Evolutionary conservation across 2,888 invertebrate genomes (phyloP), one percentile per base, ranked within the genome.

Genomic region (Thereva nobilitata): DNA sequence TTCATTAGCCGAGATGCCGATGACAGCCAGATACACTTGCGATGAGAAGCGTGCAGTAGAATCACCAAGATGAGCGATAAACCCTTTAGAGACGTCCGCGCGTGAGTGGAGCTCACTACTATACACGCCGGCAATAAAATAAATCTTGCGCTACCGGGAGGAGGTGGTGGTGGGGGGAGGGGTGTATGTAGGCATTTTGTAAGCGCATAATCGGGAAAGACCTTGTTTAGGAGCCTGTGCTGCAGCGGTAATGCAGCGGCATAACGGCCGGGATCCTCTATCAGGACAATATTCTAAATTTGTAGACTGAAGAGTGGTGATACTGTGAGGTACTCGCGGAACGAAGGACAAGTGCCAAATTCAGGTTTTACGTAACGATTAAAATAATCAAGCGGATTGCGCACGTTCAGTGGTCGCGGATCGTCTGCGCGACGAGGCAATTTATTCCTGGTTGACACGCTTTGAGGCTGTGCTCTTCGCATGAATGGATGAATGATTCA

Each of bases 1-100:
- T 61, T 61, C 61, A 61, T 61, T 61, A 61, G 41, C 49, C 34
- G 50, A 49, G 45, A 10, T n/a, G 61, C 23, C 50, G 61, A 61
- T 61, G 61, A 61, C 61, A 61, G 61, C 38, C 61, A 61, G 61
- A 61, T 61, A 61, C 50, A 61, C 61, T 61, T 50, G 49, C 50
- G 23, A 23, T 2, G 23, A 23, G 23, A 61, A 41, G 61, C 49
- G 61, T 40, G 61, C 50, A 61, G 41, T 40, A 61, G 61, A 50
- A 61, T 61, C 50, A 23, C 50, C 8, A 34, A 61, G 61, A 61
- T 61, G 40, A 9, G 49, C 50, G 61, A 61, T 61, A 61, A 61
- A 9, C 23, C 49, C 57, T 50, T 50, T 40, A 50, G 50, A 61
- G 50, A 40, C 34, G 50, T 61, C 50, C 50, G 61, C 61, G 9